phyloP scores from a whole-genome alignment of 2,113 vertebrate genomes.

The Cyanistes caeruleus region DNA sequence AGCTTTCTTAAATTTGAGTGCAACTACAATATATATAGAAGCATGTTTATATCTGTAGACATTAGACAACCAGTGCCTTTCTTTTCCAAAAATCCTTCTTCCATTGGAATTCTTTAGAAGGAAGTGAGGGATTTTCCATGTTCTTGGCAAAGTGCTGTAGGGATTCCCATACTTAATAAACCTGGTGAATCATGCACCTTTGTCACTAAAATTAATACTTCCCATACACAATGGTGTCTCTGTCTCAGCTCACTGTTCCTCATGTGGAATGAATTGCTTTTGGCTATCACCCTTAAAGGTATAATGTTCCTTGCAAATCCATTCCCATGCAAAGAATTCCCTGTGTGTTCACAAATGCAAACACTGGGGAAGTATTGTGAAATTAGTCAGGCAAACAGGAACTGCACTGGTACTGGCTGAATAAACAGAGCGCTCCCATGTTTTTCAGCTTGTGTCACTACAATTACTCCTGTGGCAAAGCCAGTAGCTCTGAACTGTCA shows the following conservation, averaged over 20 bases:
- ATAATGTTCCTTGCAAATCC: not conserved
- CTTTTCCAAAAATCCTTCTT: slow-evolving; percentile 34
- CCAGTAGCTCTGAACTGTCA: slow-evolving; percentile 1
- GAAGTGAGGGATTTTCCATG: slow-evolving; percentile 11
- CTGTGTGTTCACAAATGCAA: slow-evolving; percentile 35
- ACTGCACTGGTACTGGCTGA: not conserved
- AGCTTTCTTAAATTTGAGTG: slow-evolving; percentile 63
- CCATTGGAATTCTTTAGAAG: not conserved
- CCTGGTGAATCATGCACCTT: not conserved
- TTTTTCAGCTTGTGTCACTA: slow-evolving; percentile 30
- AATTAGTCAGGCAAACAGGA: slow-evolving; percentile 55
- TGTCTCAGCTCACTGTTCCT: not conserved
- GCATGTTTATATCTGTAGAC: slow-evolving; percentile 58
- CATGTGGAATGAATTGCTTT: slow-evolving; percentile 13
- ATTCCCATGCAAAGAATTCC: slow-evolving; percentile 10
- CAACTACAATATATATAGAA: not conserved
- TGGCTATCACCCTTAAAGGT: not conserved
- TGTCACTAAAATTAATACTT: slow-evolving; percentile 8
- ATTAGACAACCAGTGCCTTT: slow-evolving; percentile 69
- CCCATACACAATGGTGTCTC: not conserved
- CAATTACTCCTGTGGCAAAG: not conserved
- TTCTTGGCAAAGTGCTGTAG: slow-evolving; percentile 5
- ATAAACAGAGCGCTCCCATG: slow-evolving; percentile 18
- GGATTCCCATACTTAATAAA: not conserved
- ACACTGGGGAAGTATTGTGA: slow-evolving; percentile 8